Evolutionary conservation across 2,888 invertebrate genomes (phyloP).

Genomic region (Sipha maydis): DNA sequence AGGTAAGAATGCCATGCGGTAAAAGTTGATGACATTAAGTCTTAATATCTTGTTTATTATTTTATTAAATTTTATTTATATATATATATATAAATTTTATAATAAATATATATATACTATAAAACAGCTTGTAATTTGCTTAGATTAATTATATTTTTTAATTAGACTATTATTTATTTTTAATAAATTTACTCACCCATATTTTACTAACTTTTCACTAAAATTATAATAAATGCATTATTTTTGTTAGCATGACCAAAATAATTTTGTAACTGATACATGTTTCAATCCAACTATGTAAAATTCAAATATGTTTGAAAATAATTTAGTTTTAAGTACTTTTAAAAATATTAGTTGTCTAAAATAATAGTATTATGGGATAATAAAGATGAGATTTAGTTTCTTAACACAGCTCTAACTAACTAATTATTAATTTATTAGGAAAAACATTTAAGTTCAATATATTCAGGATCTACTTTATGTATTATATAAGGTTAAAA

Average conservation of each 20-base stretch:
- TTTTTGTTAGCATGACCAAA: constrained; percentile 55
- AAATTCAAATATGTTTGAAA: constrained; percentile 36
- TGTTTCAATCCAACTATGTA: constrained; percentile 42
- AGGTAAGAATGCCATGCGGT: constrained; percentile 55
- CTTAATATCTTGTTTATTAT: constrained; percentile 23
- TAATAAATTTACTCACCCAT: constrained; percentile 35
- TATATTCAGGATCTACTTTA: no score
- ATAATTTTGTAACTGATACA: constrained; percentile 45
- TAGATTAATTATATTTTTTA: constrained; percentile 47
- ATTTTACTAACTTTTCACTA: constrained; percentile 43
- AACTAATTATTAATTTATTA: no score
- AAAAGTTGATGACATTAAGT: constrained; percentile 36
- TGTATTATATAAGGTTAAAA: no score
- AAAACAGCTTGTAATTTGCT: constrained; percentile 59
- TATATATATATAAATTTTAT: not conserved
- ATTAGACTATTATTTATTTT: constrained; percentile 50
- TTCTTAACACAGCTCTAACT: not conserved
- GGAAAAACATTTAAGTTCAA: no score
- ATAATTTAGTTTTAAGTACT: constrained; percentile 54
- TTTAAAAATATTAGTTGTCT: constrained; percentile 39
- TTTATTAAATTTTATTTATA: constrained; percentile 8
- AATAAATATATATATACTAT: constrained; percentile 18
- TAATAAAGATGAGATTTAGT: constrained; percentile 7
- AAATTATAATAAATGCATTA: constrained; percentile 38
- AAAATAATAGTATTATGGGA: constrained; percentile 19